Base-by-base conservation (phyloP, 1,140 invertebrate genomes). In the Caenorhabditis remanei region DNA sequence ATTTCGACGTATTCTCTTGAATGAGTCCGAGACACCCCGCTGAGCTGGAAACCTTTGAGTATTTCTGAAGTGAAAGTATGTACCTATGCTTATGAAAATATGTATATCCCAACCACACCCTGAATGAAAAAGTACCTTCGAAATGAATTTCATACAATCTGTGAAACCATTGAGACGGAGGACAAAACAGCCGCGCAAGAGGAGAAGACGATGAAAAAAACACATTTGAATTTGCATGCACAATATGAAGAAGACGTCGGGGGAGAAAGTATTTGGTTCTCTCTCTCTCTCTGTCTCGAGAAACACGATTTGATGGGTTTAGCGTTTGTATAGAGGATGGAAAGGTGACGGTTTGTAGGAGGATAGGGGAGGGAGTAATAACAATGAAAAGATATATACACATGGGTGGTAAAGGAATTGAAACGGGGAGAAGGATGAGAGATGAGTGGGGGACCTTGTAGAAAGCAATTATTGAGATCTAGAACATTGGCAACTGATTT, bases 171-270 rank as follows among this genome's bases (percentile, higher is more conserved):
- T 58, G 24, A 63, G 11, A 13, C 16, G 71, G 53, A 79, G 71
- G 71, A 79, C 65, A 58, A 19, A 58, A 14, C 56, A 7, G 11
- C 21, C 19, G 71, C 46, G 40, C 32, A 32, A 32, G 46, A 6
- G 46, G 71, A n/a, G 40, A n/a, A 2, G 46, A 46, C 43, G 24
- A 19, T 6, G 24, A 67, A 8, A 58, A 58, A 58, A 58, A 58
- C 56, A 58, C 56, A 58, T 58, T 58, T 58, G 41, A 71, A 71
- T 71, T 71, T 71, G 67, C 67, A 71, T 71, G 67, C 67, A 71
- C 67, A 71, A 71, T 71, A 71, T 71, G 67, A 71, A 46, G 67
- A 46, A 71, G 41, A n/a, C 16, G 43, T 8, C 32, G n/a, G n/a
- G n/a, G 41, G 65, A 43, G 71, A 79, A 79, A 79, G 71, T 71